Percentiles rank a stretch among this genome's conserved stretches.
These are phyloP conservation scores for Cossypha heuglini DNA, from an alignment of 2,797 vertebrate genomes.

Conservation along the genomic window DNA sequence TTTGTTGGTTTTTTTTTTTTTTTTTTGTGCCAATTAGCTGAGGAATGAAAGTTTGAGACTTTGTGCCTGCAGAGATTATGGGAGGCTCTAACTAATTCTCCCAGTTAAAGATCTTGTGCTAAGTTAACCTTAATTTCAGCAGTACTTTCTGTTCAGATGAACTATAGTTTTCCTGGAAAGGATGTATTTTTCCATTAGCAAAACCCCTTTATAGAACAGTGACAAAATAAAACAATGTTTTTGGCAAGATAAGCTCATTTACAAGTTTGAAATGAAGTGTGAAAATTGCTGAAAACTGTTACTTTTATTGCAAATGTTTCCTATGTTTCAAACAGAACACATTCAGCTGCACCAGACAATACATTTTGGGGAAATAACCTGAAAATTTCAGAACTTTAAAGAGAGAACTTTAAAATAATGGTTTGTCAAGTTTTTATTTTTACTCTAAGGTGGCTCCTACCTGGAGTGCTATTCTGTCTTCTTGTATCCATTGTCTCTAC, in stretches of 20 bases:
- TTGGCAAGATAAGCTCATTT: not conserved
- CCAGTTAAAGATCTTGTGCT: not conserved
- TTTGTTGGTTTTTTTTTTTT: no score
- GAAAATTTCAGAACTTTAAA: not conserved
- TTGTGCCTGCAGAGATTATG: not conserved
- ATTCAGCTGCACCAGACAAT: not conserved
- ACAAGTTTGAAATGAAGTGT: not conserved
- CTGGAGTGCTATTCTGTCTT: not conserved
- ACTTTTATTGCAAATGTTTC: not conserved
- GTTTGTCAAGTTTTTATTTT: not conserved
- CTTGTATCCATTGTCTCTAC: not conserved
- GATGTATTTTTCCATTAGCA: not conserved
- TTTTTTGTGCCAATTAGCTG: not conserved
- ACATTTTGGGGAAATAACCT: not conserved
- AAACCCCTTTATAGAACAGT: not conserved
- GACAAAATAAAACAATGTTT: conserved; percentile 5
- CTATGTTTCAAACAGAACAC: not conserved
- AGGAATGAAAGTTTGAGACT: not conserved
- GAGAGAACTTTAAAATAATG: not conserved
- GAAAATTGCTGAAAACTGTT: not conserved
- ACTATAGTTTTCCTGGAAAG: not conserved
- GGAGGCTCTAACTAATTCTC: not conserved
- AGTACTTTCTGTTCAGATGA: not conserved
- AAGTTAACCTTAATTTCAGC: not conserved
- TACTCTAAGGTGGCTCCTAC: not conserved